Percentiles rank a stretch among this genome's conserved stretches.
Evolutionary conservation across 2,888 invertebrate species (phyloP).

Genomic region (Trichogramma dendrolimi): DNA sequence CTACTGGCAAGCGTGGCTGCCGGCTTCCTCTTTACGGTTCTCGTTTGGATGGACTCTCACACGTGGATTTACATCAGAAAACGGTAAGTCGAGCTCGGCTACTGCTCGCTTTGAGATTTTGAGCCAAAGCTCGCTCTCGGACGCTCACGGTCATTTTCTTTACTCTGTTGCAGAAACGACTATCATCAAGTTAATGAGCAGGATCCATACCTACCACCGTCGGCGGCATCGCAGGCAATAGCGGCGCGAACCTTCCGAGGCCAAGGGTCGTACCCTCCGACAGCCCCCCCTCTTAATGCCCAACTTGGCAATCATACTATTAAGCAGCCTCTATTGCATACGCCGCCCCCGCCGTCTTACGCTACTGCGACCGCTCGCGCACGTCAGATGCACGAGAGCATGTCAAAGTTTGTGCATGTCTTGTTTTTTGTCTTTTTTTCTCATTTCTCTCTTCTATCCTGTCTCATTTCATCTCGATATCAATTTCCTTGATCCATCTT

Average conservation of each 20-base stretch:
- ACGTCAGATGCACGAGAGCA: slow-evolving; percentile 54
- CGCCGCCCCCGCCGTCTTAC: slow-evolving; percentile 61
- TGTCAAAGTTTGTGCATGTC: slow-evolving; percentile 56
- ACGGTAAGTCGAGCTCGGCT: slow-evolving; percentile 58
- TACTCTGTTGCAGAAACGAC: slow-evolving; percentile 60
- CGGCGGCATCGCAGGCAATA: slow-evolving; percentile 59
- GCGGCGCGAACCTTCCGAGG: slow-evolving; percentile 64
- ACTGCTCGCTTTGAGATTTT: neutral
- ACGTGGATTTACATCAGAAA: slow-evolving; percentile 96
- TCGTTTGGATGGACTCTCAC: slow-evolving; percentile 92
- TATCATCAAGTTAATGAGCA: slow-evolving; percentile 82
- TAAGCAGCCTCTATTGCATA: slow-evolving; percentile 55
- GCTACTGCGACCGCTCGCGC: slow-evolving; percentile 56
- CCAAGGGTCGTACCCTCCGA: slow-evolving; percentile 70
- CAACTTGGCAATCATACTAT: slow-evolving; percentile 58
- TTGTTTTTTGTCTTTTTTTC: slow-evolving; percentile 38
- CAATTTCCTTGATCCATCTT: too few relatives aligned
- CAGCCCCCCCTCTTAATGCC: slow-evolving; percentile 57
- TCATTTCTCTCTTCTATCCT: slow-evolving; percentile 28
- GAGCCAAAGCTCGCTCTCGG: too few relatives aligned
- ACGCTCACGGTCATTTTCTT: neutral
- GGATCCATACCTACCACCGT: slow-evolving; percentile 70
- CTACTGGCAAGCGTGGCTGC: slow-evolving; percentile 80
- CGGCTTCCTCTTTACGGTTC: slow-evolving; percentile 83
- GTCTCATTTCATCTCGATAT: slow-evolving; percentile 20